These are phyloP conservation scores for Atopsyche davidsoni DNA, from an alignment of 1,140 invertebrate species.

Conservation along the genomic window DNA sequence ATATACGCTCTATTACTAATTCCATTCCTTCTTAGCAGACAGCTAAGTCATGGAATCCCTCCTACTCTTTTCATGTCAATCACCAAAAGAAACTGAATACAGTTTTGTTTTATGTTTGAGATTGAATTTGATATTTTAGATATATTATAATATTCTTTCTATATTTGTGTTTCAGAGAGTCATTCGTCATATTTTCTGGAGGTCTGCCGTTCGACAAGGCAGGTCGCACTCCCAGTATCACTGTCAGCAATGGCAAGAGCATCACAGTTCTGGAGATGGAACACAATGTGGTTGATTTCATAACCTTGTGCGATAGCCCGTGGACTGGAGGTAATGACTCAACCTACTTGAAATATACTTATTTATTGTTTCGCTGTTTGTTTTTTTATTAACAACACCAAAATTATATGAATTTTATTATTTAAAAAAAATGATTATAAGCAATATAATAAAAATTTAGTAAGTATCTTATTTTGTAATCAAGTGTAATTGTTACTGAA, in stretches of 20 bases:
- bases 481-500: too few relatives aligned
- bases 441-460: too few relatives aligned
- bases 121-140: too few relatives aligned
- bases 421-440: background rate
- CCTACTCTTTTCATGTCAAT: too few relatives aligned
- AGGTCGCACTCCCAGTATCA: slow-evolving; percentile 88
- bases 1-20: too few relatives aligned
- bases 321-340: slow-evolving; percentile 76
- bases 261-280: slow-evolving; percentile 99
- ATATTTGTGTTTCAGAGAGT: slow-evolving; percentile 57
- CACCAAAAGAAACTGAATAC: too few relatives aligned
- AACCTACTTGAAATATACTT: slow-evolving; percentile 12
- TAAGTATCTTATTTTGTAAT: too few relatives aligned
- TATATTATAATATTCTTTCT: slow-evolving; percentile 9
- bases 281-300: slow-evolving; percentile 95
- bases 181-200: slow-evolving; percentile 91
- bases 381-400: background rate
- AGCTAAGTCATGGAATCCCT: too few relatives aligned
- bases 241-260: slow-evolving; percentile 89
- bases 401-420: slow-evolving; percentile 3
- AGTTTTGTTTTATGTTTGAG: too few relatives aligned
- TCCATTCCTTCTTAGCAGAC: too few relatives aligned
- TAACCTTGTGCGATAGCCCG: slow-evolving; percentile 89
- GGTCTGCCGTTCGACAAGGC: slow-evolving; percentile 86
- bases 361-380: slow-evolving; percentile 3